These are phyloP conservation scores for Brenthis daphne DNA, from an alignment of 2,888 invertebrate species.

Conservation along the genomic window DNA sequence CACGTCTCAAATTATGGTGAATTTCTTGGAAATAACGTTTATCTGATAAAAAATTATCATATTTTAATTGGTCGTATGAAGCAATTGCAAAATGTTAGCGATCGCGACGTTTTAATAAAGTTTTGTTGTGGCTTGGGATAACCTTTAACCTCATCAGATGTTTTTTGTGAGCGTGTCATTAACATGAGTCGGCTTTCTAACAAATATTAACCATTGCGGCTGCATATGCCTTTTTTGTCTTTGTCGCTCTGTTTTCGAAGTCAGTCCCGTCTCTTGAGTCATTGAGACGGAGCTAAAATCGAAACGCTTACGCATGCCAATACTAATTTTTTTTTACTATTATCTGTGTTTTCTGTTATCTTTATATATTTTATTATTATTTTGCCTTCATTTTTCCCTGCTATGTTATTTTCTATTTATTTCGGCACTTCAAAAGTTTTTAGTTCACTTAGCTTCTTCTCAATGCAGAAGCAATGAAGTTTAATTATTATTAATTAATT, in stretches of 20 bases:
- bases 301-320: constrained; percentile 43
- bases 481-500: constrained; percentile 27
- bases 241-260: constrained; percentile 23
- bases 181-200: constrained; percentile 60
- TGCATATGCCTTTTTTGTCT: constrained; percentile 61
- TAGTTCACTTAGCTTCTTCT: constrained; percentile 58
- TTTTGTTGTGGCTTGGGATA: constrained; percentile 81
- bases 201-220: constrained; percentile 71
- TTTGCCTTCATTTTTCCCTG: constrained; percentile 36
- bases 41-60: constrained; percentile 17
- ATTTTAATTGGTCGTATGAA: not conserved
- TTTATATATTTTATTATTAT: constrained; percentile 31
- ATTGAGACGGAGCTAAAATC: constrained; percentile 6
- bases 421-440: constrained; percentile 44
- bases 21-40: constrained; percentile 9
- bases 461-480: constrained; percentile 78
- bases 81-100: constrained; percentile 45
- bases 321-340: constrained; percentile 40
- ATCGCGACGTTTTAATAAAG: constrained; percentile 55
- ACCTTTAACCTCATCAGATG: constrained; percentile 48
- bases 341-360: constrained; percentile 39
- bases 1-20: constrained; percentile 6
- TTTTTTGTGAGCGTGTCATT: constrained; percentile 52
- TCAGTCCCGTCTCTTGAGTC: constrained; percentile 11
- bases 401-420: constrained; percentile 43